Conservation (phyloP, 2,888 invertebrate genomes). For the Lycophotia porphyrea region DNA sequence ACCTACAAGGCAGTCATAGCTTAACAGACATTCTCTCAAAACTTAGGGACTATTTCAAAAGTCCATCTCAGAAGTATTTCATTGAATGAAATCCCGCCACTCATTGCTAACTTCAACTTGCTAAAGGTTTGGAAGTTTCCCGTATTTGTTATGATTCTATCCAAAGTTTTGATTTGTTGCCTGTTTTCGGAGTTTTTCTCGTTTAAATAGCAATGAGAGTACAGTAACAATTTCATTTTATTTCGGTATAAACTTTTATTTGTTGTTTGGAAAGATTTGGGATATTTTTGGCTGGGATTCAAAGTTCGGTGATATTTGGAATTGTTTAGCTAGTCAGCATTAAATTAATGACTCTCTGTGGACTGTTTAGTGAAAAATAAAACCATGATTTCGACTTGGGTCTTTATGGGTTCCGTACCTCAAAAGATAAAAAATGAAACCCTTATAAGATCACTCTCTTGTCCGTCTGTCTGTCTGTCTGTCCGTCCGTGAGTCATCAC, state of each 20-base stretch:
- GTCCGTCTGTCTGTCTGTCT: too few relatives aligned
- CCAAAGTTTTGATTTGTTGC: slow-evolving; percentile 53
- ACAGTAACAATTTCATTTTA: slow-evolving; percentile 27
- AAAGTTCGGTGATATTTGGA: not conserved
- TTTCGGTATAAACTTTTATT: slow-evolving; percentile 7
- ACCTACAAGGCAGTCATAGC: not conserved
- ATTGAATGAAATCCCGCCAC: slow-evolving; percentile 12
- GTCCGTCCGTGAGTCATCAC: too few relatives aligned
- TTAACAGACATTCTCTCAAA: not conserved
- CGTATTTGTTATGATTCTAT: slow-evolving; percentile 35
- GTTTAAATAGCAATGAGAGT: slow-evolving; percentile 34
- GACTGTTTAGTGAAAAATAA: not conserved
- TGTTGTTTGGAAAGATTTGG: slow-evolving; percentile 1
- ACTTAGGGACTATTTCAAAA: not conserved
- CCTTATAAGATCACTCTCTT: too few relatives aligned
- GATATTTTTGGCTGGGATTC: slow-evolving; percentile 15
- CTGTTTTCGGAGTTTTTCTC: slow-evolving; percentile 17
- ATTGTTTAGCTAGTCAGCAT: not conserved
- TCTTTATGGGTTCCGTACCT: too few relatives aligned
- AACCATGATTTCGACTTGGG: not conserved
- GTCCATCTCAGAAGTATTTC: slow-evolving; percentile 23
- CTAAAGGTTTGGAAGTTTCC: slow-evolving; percentile 33
- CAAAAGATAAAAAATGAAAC: too few relatives aligned
- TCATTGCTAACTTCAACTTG: slow-evolving; percentile 31
- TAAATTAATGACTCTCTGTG: not conserved